Base-by-base conservation (phyloP, 2,888 invertebrate species). In the Mythimna impura region DNA sequence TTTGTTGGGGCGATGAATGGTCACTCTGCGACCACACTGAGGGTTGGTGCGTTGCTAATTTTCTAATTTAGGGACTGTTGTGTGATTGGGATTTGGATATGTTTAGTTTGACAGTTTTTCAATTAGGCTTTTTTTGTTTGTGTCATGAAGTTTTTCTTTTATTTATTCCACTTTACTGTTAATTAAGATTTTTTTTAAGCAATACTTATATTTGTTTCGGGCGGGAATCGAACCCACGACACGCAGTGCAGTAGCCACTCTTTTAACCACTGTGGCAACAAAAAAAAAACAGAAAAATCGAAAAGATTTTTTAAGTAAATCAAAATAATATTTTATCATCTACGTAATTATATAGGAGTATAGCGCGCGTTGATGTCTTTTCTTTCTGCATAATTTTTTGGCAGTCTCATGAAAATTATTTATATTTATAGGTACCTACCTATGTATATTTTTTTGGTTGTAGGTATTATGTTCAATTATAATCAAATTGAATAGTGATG, bases 31-130 rank as follows among this genome's bases (percentile, higher is more conserved):
- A 95, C 95, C 95, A 95, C 96, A 96, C 94, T 90, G 90, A 90
- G 77, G 88, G 88, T 80, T 91, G 93, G 86, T 90, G 93, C 95
- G 94, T 96, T 91, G 93, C 94, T 93, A 96, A 96, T 95, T 95
- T 92, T 90, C 89, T 87, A 93, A 94, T 94, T 94, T 90, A 89
- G 57, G 71, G 62, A 75, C 75, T 68, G 20, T 71, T 81, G 17
- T 25, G 61, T 52, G 55, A 60, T 79, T 73, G 43, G 36, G 60
- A 71, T 73, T 70, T 64, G 40, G 34, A 62, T 72, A 47, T 52
- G 25, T 40, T 78, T 54, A 20, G 25, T 61, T 63, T 81, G 73
- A 47, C 73, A 71, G 66, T 20, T 78, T 77, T 77, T 73, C 6
- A 63, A 66, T 80, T 63, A 30, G 1, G 2, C 20, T 64, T 40